A percentile compares a stretch with the other conserved stretches of the same genome.
phyloP scores from a whole-genome alignment of 2,113 vertebrate genomes.

The Phaethon lepturus region DNA sequence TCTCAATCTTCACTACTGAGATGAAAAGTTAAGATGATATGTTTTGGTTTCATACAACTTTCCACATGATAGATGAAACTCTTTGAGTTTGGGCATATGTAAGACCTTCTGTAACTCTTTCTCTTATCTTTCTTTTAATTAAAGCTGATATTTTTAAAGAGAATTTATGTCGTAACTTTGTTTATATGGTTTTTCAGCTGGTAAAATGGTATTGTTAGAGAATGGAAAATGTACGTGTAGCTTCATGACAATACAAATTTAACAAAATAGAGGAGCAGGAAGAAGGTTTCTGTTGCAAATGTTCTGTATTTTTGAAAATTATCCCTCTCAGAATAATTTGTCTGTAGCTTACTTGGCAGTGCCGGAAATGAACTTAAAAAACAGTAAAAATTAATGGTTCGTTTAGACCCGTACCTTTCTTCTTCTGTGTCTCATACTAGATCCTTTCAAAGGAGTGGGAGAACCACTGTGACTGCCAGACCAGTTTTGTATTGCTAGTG shows the following conservation, averaged over 20 bases:
- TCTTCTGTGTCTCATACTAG: not conserved
- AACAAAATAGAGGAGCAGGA: not conserved
- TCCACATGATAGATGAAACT: not conserved
- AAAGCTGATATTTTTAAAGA: not conserved
- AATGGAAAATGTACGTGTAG: not conserved
- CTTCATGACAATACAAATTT: not conserved
- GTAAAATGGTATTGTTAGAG: not conserved
- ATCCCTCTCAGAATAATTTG: not conserved
- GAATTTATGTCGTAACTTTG: not conserved
- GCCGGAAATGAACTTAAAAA: not conserved
- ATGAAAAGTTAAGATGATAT: not conserved
- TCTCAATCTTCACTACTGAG: not conserved
- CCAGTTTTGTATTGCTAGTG: not conserved
- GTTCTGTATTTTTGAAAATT: not conserved
- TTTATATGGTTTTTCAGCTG: not conserved
- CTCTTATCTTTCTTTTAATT: not conserved
- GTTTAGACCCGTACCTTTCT: not conserved
- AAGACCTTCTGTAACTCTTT: not conserved
- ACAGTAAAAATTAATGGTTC: not conserved
- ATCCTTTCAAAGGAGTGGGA: not conserved
- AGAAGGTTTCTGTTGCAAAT: not conserved
- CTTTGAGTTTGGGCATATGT: not conserved
- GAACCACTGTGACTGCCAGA: not conserved
- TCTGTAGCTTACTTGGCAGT: not conserved
- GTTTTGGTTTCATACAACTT: constrained; percentile 2